phyloP scores from a whole-genome alignment of 2,797 vertebrate genomes.

The Esox lucius region DNA sequence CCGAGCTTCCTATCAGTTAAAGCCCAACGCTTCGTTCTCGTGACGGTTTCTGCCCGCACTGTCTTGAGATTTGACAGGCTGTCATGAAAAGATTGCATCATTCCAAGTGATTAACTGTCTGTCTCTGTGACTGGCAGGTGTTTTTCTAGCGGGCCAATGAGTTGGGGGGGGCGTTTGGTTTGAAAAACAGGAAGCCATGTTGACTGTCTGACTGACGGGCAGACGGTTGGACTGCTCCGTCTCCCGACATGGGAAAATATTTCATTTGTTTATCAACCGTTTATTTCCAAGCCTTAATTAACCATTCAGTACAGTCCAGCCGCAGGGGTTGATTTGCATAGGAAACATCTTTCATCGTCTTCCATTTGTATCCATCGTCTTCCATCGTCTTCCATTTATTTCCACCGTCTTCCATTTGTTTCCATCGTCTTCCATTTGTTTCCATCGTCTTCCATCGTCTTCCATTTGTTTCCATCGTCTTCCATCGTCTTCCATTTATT shows the following conservation, averaged over 20 bases:
- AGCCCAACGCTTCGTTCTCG: constrained; percentile 8
- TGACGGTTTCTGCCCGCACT: constrained; percentile 43
- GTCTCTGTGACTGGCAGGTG: constrained; percentile 71
- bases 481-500: no score
- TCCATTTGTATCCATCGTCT: no score
- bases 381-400: no score
- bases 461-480: no score
- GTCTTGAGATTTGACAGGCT: constrained; percentile 68
- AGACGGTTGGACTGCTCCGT: constrained; percentile 21
- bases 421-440: no score
- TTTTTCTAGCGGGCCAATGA: constrained; percentile 53
- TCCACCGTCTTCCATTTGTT: no score
- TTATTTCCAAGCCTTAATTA: constrained; percentile 42
- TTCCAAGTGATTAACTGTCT: constrained; percentile 71
- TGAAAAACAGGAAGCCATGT: neutral
- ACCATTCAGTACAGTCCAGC: neutral
- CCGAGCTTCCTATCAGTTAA: constrained; percentile 15
- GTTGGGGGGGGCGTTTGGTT: constrained; percentile 14
- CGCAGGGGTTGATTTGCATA: no score
- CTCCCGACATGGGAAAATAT: constrained; percentile 30
- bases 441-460: no score
- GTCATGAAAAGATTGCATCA: constrained; percentile 64
- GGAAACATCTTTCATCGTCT: no score
- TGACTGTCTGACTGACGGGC: constrained; percentile 54
- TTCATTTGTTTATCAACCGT: constrained; percentile 50